Evolutionary conservation across 2,797 vertebrate species (phyloP).

Genomic region (Anguilla anguilla): DNA sequence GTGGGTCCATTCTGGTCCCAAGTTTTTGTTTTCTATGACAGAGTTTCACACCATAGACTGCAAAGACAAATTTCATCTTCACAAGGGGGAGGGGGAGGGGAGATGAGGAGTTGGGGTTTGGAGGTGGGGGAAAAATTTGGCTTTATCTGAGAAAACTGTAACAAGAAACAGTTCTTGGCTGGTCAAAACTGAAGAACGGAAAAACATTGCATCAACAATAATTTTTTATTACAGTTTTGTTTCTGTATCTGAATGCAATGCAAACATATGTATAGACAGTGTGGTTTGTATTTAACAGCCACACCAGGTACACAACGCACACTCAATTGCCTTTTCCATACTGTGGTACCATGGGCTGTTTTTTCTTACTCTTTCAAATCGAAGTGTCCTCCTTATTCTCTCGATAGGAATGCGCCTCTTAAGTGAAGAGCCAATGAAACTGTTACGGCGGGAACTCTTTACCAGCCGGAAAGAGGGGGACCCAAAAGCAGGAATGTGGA

Average conservation of each 20-base stretch:
- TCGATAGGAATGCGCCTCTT: not conserved
- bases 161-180: conserved; percentile 33
- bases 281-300: not conserved
- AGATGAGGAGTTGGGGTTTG: not conserved
- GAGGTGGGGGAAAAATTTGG: not conserved
- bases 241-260: conserved; percentile 7
- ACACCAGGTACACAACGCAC: not conserved
- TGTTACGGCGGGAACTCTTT: not conserved
- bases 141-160: conserved; percentile 30
- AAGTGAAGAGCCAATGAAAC: not conserved
- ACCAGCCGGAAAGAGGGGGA: not conserved
- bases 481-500: not conserved
- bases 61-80: conserved; percentile 50
- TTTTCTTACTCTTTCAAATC: not conserved
- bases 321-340: not conserved
- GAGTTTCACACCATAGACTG: conserved; percentile 44
- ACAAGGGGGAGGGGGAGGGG: conserved; percentile 22
- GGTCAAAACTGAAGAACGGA: conserved; percentile 5
- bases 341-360: not conserved
- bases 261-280: not conserved
- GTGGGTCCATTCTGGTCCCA: conserved; percentile 46
- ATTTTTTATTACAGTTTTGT: not conserved
- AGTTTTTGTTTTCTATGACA: conserved; percentile 46
- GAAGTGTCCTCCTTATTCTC: not conserved
- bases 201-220: not conserved